These are phyloP conservation scores for Egretta garzetta DNA, from an alignment of 2,113 vertebrate genomes.

Conservation along the genomic window DNA sequence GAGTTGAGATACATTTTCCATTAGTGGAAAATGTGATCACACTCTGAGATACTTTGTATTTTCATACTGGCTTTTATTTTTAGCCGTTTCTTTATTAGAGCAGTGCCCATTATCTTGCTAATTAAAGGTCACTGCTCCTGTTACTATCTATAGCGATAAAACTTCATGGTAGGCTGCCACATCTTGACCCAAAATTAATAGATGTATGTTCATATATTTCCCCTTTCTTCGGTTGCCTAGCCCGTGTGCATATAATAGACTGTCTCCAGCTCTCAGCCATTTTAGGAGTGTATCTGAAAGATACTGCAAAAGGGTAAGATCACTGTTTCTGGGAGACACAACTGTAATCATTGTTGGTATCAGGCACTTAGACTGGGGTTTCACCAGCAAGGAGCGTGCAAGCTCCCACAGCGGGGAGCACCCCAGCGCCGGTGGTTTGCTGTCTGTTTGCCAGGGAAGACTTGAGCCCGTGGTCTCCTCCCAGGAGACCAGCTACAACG, in stretches of 20 bases:
- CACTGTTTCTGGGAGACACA: neutral
- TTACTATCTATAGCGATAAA: constrained; percentile 40
- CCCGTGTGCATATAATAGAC: rapidly evolving
- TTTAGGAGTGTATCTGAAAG: neutral
- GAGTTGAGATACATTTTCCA: constrained; percentile 36
- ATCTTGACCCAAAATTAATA: constrained; percentile 29
- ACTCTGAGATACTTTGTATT: constrained; percentile 40
- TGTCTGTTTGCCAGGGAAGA: neutral
- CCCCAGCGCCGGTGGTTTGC: neutral
- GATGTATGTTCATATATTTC: neutral
- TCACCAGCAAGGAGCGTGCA: neutral
- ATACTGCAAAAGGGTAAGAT: neutral
- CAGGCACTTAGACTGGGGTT: rapidly evolving
- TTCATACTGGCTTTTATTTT: constrained; percentile 56
- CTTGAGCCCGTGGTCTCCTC: neutral
- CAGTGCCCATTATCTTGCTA: constrained; percentile 49
- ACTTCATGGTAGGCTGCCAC: neutral
- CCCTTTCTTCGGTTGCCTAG: neutral
- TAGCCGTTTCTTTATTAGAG: constrained; percentile 46
- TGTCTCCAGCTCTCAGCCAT: neutral
- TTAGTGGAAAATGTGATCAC: constrained; percentile 63
- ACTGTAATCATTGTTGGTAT: neutral
- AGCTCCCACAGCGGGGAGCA: rapidly evolving
- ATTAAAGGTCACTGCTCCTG: constrained; percentile 62
- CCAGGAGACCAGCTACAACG: neutral